Base-by-base conservation (phyloP, 2,113 vertebrate genomes). In the Orthonyx spaldingii region DNA sequence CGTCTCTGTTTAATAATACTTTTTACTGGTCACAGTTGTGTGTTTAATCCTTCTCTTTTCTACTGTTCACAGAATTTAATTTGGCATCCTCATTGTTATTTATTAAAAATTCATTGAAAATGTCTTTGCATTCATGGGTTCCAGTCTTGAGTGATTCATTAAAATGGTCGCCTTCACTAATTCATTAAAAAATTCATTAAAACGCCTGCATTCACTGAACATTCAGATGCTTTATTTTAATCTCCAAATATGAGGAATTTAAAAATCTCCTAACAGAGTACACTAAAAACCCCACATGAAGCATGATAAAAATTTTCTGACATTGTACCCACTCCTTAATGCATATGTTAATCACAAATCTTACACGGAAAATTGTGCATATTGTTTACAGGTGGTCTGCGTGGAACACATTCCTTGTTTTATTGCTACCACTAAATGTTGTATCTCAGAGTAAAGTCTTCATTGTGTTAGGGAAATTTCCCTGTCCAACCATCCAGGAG, bases 21-120 rank as follows among this genome's bases (percentile, higher is more conserved):
- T 92, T 71, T 74, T 81, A 81, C 50, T 66, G 39, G 21, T 84
- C 63, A 86, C 55, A 86, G 35, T 39, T 70, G 13, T 57, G 47
- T 68, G n/a, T 87, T 92, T 92, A 80, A 90, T 86, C 39, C n/a
- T 79, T 95, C 53, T 68, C 22, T 91, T 85, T 84, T 82, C n/a
- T 93, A 77, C 63, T 1, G 1, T 77, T 95, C 59, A 28, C 30
- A 47, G 50, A 41, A 86, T 76, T 89, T 92, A 83, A 92, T 86
- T 92, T 86, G 57, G 49, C n/a, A 80, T 83, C 35, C n/a, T 93
- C n/a, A 19, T 37, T 90, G 24, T 53, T 91, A 75, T 78, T 89
- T 96, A 80, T 88, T 90, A 94, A 94, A 94, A 92, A 93, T 61
- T 94, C 9, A 80, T 76, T 80, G 71, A 70, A 90, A 80, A 77